phyloP scores from a whole-genome alignment of 2,797 vertebrate species.

The Propithecus deckenii region DNA sequence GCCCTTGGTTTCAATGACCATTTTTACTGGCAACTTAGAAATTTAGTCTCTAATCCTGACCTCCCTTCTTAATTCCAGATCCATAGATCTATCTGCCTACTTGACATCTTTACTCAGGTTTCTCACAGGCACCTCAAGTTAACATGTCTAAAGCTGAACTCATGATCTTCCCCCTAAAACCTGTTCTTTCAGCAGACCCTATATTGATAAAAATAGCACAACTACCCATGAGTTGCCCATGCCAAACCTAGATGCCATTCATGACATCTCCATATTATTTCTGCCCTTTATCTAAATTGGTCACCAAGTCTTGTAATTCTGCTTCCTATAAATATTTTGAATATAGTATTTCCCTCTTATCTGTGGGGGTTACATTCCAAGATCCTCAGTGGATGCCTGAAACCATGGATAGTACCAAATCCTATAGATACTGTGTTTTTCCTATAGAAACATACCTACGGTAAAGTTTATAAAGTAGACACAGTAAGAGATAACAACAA shows the following conservation, averaged over 20 bases:
- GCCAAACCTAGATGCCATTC: neutral
- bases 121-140: neutral
- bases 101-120: constrained; percentile 1
- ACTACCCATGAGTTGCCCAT: neutral
- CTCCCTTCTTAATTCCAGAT: neutral
- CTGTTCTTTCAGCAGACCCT: neutral
- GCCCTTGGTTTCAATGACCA: neutral
- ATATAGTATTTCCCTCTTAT: neutral
- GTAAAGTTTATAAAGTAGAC: neutral
- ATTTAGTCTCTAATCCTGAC: neutral
- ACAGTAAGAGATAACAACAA: neutral
- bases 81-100: neutral
- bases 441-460: neutral
- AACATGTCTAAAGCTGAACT: neutral
- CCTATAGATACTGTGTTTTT: neutral
- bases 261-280: neutral
- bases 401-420: neutral
- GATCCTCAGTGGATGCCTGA: neutral
- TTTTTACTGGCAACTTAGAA: constrained; percentile 22
- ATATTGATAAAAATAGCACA: neutral
- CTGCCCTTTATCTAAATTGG: neutral
- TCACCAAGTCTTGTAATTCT: neutral
- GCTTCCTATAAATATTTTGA: neutral
- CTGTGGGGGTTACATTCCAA: neutral
- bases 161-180: neutral